A percentile compares a stretch with the other conserved stretches of the same genome.
These are phyloP conservation scores for Pogonophryne albipinna DNA, from an alignment of 2,797 vertebrate genomes.

Conservation along the genomic window DNA sequence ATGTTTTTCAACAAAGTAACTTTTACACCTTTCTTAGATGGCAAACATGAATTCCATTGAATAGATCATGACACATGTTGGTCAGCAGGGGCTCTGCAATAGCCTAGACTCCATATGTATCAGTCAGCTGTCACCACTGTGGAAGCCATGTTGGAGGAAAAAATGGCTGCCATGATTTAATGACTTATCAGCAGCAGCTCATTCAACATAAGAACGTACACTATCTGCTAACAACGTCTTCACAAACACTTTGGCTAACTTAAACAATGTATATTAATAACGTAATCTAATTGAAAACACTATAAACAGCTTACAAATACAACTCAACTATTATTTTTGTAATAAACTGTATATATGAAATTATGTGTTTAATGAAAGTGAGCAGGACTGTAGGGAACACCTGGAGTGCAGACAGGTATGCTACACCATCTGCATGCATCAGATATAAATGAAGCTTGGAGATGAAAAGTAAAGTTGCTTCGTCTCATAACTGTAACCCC, in stretches of 20 bases:
- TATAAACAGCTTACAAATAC: neutral
- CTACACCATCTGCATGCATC: constrained; percentile 11
- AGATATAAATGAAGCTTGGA: constrained; percentile 23
- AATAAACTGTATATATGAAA: neutral
- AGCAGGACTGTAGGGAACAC: constrained; percentile 6
- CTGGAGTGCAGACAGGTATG: constrained; percentile 50
- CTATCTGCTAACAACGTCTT: neutral
- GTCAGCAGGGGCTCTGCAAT: neutral
- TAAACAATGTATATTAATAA: neutral
- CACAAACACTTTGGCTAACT: neutral
- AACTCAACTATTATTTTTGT: neutral
- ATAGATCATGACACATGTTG: neutral
- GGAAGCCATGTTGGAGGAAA: constrained; percentile 64
- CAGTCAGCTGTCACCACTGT: constrained; percentile 47
- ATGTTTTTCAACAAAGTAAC: neutral
- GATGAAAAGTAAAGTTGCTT: constrained; percentile 54
- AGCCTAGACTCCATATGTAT: constrained; percentile 20
- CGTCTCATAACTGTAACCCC: constrained; percentile 29
- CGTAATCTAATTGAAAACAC: neutral
- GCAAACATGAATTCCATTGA: neutral
- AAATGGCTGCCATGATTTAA: constrained; percentile 68
- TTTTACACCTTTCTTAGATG: neutral
- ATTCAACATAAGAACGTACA: neutral
- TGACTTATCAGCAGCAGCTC: constrained; percentile 20
- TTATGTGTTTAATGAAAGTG: neutral